phyloP scores from a whole-genome alignment of 2,888 invertebrate genomes.

The Drosophila mimica region DNA sequence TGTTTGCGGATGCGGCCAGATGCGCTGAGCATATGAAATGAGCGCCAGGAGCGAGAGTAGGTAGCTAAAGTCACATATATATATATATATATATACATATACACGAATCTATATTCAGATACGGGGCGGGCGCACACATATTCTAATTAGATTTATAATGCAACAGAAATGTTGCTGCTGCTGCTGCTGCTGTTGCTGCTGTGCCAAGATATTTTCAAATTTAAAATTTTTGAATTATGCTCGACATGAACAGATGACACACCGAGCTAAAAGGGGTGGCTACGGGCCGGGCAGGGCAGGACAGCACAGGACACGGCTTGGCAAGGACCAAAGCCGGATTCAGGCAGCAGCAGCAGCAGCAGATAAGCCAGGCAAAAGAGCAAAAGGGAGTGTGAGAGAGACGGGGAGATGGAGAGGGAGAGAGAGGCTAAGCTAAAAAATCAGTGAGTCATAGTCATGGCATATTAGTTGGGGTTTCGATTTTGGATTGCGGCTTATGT shows the following conservation, averaged over 20 bases:
- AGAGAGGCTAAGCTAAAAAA: constrained; percentile 29
- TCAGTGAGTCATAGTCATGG: constrained; percentile 76
- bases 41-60: constrained; percentile 34
- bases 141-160: constrained; percentile 78
- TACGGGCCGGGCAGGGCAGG: background rate
- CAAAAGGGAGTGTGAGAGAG: background rate
- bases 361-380: constrained; percentile 47
- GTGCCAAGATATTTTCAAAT: constrained; percentile 64
- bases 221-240: constrained; percentile 73
- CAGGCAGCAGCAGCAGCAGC: too few relatives aligned
- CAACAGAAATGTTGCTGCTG: constrained; percentile 55
- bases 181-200: background rate
- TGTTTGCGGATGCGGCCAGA: constrained; percentile 71
- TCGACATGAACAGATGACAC: constrained; percentile 49
- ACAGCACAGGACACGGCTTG: constrained; percentile 13
- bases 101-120: constrained; percentile 46
- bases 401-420: background rate
- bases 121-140: constrained; percentile 54
- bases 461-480: constrained; percentile 55
- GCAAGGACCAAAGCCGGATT: constrained; percentile 29
- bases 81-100: constrained; percentile 13
- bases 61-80: background rate
- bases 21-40: constrained; percentile 78
- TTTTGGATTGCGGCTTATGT: constrained; percentile 20
- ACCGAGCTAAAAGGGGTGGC: constrained; percentile 60